Conservation (phyloP, 2,113 vertebrate species). For the Dascyllus trimaculatus region DNA sequence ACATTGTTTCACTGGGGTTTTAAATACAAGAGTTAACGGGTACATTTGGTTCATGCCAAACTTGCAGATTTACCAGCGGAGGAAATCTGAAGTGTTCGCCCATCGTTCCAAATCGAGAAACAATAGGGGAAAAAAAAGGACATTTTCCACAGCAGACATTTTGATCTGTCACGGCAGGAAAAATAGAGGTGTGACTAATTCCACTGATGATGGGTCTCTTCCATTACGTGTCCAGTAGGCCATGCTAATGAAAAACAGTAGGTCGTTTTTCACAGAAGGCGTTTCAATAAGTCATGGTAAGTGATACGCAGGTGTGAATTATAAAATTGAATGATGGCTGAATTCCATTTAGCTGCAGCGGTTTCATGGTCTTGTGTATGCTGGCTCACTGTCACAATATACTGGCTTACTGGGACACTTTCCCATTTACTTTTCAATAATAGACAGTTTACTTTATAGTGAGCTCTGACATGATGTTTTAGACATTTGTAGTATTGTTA, state of each 20-base stretch:
- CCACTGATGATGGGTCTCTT: background rate
- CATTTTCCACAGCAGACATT: background rate
- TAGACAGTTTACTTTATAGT: too few species aligned
- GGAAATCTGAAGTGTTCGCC: background rate
- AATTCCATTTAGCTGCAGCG: background rate
- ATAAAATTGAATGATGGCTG: background rate
- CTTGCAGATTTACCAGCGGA: background rate
- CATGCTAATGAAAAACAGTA: background rate
- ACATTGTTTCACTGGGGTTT: background rate
- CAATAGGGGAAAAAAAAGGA: background rate
- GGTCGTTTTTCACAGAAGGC: background rate
- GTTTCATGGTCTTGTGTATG: background rate
- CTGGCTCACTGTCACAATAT: too few species aligned
- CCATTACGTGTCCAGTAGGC: background rate
- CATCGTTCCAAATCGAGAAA: background rate
- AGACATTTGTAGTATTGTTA: too few species aligned
- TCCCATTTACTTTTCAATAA: too few species aligned
- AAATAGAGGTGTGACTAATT: background rate
- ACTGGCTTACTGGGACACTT: too few species aligned
- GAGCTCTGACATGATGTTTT: too few species aligned
- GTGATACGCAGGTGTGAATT: background rate
- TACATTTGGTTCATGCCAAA: constrained; percentile 3
- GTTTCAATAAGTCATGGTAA: background rate
- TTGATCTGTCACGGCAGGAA: background rate
- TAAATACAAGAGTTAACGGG: background rate